A percentile compares a stretch with the other conserved stretches of the same genome.
Evolutionary conservation across 2,888 invertebrate species (phyloP).

Genomic region (Diabrotica balteata): DNA sequence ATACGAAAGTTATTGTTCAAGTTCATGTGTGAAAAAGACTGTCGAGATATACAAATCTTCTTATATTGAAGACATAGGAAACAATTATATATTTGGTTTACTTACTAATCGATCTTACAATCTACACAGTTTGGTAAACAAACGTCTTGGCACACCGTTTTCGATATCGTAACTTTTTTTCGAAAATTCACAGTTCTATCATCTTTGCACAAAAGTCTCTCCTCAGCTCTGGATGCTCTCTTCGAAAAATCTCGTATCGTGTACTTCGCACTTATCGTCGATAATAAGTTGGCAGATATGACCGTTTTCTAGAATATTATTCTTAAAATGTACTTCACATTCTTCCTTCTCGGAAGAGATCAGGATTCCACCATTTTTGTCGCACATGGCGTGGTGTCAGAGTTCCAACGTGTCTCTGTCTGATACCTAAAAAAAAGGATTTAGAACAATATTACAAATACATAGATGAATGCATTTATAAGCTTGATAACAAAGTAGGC

Average conservation of each 20-base stretch:
- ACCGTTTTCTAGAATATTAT: constrained; percentile 45
- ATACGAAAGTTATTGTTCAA: too few species aligned
- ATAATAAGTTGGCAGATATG: constrained; percentile 47
- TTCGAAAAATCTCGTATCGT: constrained; percentile 41
- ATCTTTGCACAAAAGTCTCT: constrained; percentile 8
- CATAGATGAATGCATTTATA: too few species aligned
- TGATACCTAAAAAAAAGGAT: constrained; percentile 39
- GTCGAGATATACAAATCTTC: too few species aligned
- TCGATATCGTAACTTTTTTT: not conserved
- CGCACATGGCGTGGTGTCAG: constrained; percentile 53
- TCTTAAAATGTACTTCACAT: constrained; percentile 43
- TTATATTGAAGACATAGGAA: too few species aligned
- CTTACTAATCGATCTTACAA: too few species aligned
- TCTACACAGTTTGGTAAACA: too few species aligned
- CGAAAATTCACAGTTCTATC: not conserved
- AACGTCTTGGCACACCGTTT: not conserved
- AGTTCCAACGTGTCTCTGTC: constrained; percentile 51
- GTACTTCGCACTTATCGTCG: constrained; percentile 45
- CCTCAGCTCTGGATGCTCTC: constrained; percentile 38
- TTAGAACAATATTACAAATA: too few species aligned
- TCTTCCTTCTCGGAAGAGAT: constrained; percentile 29
- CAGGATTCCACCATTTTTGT: constrained; percentile 42
- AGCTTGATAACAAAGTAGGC: too few species aligned
- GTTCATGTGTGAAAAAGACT: too few species aligned
- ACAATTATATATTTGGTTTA: too few species aligned